phyloP scores from a whole-genome alignment of 1,140 invertebrate species.

The Nilaparvata lugens region DNA sequence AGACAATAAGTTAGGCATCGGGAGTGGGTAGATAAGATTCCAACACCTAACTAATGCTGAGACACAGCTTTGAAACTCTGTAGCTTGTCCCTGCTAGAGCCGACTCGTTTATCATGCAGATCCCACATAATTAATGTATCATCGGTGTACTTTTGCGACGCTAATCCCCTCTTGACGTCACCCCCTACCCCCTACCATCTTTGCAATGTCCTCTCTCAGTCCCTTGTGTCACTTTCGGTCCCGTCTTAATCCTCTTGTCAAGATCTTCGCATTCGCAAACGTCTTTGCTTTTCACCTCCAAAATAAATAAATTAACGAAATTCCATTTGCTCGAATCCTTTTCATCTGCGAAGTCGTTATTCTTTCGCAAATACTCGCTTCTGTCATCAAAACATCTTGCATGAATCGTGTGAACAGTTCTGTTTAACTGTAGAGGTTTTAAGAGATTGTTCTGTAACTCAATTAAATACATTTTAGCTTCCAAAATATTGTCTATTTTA shows the following conservation, averaged over 20 bases:
- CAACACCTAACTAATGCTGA: constrained; percentile 2
- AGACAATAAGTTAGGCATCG: too few relatives aligned
- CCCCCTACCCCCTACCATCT: background rate
- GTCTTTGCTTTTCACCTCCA: too few relatives aligned
- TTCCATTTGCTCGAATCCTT: too few relatives aligned
- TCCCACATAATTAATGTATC: constrained; percentile 13
- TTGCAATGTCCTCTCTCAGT: background rate
- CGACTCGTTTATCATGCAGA: constrained; percentile 3
- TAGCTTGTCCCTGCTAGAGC: background rate
- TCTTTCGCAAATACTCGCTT: too few relatives aligned
- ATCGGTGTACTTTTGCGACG: constrained; percentile 2
- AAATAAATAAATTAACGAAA: too few relatives aligned
- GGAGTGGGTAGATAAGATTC: background rate
- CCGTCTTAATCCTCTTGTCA: constrained; percentile 11
- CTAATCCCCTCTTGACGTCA: background rate
- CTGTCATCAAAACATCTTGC: too few relatives aligned
- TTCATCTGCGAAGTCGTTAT: too few relatives aligned
- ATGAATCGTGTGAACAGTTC: too few relatives aligned
- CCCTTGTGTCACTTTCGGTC: background rate
- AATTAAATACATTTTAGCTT: too few relatives aligned
- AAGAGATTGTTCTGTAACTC: too few relatives aligned
- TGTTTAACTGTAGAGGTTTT: too few relatives aligned
- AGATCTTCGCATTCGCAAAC: background rate
- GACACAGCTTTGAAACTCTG: background rate
- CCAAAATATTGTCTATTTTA: too few relatives aligned